A percentile compares a stretch with the other conserved stretches of the same genome.
Evolutionary conservation across 2,797 vertebrate species (phyloP).

Genomic region (Channallabes apus): DNA sequence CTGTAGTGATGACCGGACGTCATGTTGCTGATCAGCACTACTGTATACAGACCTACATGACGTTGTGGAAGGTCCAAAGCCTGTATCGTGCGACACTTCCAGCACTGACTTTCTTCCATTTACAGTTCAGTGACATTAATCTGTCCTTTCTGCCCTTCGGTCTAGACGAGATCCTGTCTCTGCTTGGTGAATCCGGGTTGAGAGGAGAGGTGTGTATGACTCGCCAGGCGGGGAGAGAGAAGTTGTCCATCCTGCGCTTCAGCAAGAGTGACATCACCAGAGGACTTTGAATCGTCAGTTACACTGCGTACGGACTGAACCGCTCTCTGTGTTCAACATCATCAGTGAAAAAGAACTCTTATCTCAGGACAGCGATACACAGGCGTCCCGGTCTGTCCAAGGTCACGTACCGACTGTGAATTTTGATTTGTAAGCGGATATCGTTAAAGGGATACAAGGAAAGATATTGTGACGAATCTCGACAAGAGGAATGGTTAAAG

Average conservation of each 20-base stretch:
- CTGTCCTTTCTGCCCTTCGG: background rate
- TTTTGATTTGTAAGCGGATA: background rate
- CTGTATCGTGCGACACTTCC: background rate
- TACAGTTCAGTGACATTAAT: background rate
- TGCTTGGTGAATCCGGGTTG: slow-evolving; percentile 74
- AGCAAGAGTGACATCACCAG: slow-evolving; percentile 25
- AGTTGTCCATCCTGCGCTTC: slow-evolving; percentile 83
- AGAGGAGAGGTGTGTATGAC: slow-evolving; percentile 72
- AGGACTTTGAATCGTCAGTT: background rate
- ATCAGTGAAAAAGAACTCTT: background rate
- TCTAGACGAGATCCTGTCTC: slow-evolving; percentile 84
- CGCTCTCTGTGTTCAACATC: background rate
- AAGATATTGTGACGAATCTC: background rate
- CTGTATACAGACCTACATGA: background rate
- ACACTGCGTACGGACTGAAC: background rate
- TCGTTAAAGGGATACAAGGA: background rate
- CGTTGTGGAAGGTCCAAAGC: background rate
- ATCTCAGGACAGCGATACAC: background rate
- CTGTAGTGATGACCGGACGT: background rate
- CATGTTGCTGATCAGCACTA: background rate
- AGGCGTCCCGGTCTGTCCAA: background rate
- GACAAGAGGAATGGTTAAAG: background rate
- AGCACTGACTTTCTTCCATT: background rate
- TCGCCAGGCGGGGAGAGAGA: slow-evolving; percentile 82
- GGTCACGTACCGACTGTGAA: too few species aligned